These are phyloP conservation scores for Drusus annulatus DNA, from an alignment of 1,140 invertebrate genomes.

Conservation along the genomic window DNA sequence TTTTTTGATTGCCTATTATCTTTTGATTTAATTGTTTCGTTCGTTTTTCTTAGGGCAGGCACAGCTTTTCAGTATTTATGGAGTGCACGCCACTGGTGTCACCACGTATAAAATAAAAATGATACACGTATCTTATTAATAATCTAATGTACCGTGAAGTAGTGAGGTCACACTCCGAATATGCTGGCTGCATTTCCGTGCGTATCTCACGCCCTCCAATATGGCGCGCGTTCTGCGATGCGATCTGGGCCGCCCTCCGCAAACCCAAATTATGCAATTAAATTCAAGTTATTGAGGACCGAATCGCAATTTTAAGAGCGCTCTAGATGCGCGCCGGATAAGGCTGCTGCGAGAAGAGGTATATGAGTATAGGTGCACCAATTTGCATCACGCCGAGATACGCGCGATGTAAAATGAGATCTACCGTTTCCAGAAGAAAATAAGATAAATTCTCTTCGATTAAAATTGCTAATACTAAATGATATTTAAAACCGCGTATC, in stretches of 20 bases:
- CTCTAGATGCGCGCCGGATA: slow-evolving; percentile 11
- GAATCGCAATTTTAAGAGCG: slow-evolving; percentile 33
- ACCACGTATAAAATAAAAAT: no score
- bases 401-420: no score
- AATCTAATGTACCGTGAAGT: neutral
- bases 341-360: neutral
- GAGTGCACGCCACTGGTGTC: no score
- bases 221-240: slow-evolving; percentile 15
- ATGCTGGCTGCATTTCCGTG: neutral
- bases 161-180: neutral
- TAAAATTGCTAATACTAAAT: no score
- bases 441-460: no score
- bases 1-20: no score
- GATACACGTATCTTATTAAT: no score
- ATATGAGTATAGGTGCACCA: neutral
- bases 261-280: slow-evolving; percentile 53
- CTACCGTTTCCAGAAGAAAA: no score
- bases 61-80: no score
- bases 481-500: no score
- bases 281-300: slow-evolving; percentile 49
- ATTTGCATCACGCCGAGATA: slow-evolving; percentile 10
- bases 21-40: no score
- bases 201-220: neutral
- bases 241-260: slow-evolving; percentile 19
- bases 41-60: no score